These are phyloP conservation scores for Metalampra italica DNA, from an alignment of 2,888 invertebrate genomes.

Conservation along the genomic window DNA sequence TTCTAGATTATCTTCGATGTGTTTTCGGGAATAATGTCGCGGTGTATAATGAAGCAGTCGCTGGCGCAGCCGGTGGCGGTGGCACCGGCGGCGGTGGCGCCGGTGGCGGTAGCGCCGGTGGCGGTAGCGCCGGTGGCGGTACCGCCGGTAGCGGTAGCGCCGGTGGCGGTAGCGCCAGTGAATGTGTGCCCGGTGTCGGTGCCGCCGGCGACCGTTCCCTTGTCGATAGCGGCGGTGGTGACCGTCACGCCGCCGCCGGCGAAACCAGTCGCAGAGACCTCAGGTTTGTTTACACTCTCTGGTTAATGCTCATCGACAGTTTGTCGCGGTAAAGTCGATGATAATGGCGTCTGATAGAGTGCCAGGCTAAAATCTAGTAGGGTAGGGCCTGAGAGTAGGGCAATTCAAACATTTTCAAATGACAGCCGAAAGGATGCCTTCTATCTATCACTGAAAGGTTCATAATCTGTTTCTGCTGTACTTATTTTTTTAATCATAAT, in stretches of 20 bases:
- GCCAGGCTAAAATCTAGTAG: too few relatives aligned
- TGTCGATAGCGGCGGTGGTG: slow-evolving; percentile 29
- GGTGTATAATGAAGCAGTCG: slow-evolving; percentile 72
- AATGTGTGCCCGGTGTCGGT: too few relatives aligned
- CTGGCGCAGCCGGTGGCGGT: slow-evolving; percentile 49
- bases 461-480: too few relatives aligned
- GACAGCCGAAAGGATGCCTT: too few relatives aligned
- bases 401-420: too few relatives aligned
- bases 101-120: slow-evolving; percentile 24
- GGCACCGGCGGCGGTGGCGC: slow-evolving; percentile 20
- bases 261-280: slow-evolving; percentile 21
- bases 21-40: slow-evolving; percentile 49
- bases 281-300: slow-evolving; percentile 37
- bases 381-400: too few relatives aligned
- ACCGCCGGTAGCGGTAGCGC: neutral
- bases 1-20: slow-evolving; percentile 25
- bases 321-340: too few relatives aligned
- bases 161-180: slow-evolving; percentile 32
- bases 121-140: slow-evolving; percentile 19
- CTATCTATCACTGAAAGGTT: too few relatives aligned
- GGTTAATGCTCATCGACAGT: too few relatives aligned
- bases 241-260: slow-evolving; percentile 10
- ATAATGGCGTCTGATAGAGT: too few relatives aligned
- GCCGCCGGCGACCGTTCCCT: too few relatives aligned
- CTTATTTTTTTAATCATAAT: too few relatives aligned